These are phyloP conservation scores for Mnemiopsis leidyi DNA, from an alignment of 37 sponge, comb jelly and placozoan genomes.

Conservation along the genomic window DNA sequence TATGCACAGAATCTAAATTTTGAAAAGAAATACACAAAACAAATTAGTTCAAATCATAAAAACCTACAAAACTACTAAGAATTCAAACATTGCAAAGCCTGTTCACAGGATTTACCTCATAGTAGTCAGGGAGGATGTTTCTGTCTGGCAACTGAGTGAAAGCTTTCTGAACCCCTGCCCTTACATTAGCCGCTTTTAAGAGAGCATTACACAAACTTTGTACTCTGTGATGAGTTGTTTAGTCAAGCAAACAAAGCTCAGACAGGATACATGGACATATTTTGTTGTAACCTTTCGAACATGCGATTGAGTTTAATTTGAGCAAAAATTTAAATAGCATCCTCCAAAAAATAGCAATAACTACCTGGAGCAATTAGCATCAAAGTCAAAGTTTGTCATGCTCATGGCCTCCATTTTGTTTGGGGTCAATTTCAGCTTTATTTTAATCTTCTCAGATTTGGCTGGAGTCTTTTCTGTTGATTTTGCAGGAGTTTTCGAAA, in stretches of 20 bases:
- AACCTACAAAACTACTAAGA: too few relatives aligned
- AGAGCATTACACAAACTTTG: background rate
- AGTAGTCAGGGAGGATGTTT: conserved; percentile 49
- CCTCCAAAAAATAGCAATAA: too few relatives aligned
- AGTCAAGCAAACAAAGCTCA: too few relatives aligned
- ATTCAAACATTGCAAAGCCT: too few relatives aligned
- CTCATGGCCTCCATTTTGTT: background rate
- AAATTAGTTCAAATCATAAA: too few relatives aligned
- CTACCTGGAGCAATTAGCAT: background rate
- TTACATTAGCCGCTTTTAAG: background rate
- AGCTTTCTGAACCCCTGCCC: background rate
- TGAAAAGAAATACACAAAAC: too few relatives aligned
- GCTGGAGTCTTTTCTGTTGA: background rate
- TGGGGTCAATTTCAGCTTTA: background rate
- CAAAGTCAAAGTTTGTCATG: background rate
- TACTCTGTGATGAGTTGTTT: background rate
- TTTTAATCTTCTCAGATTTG: background rate
- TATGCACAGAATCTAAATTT: too few relatives aligned
- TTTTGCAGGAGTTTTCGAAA: background rate
- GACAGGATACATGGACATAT: too few relatives aligned
- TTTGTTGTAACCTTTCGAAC: too few relatives aligned
- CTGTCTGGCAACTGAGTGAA: conserved; percentile 5
- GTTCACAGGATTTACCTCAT: conserved; percentile 18
- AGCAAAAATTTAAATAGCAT: too few relatives aligned
- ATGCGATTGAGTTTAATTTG: too few relatives aligned